phyloP scores from a whole-genome alignment of 2,113 vertebrate genomes.

The Cariama cristata region DNA sequence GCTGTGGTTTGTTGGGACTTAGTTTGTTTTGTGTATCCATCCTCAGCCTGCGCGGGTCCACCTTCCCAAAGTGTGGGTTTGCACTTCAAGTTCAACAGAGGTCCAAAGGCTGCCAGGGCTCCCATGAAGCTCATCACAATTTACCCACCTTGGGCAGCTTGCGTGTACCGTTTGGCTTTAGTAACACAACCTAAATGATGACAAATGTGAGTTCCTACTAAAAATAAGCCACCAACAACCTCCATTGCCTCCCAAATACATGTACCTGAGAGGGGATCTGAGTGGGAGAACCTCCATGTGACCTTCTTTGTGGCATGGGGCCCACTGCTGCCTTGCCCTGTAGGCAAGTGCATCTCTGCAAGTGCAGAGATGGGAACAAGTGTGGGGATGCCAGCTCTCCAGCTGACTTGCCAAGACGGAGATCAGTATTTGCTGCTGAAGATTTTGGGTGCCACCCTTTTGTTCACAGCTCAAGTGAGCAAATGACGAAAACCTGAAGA shows the following conservation, averaged over 20 bases:
- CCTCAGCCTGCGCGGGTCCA: background rate
- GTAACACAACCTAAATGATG: background rate
- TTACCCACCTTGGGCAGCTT: background rate
- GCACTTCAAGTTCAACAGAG: background rate
- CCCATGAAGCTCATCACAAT: background rate
- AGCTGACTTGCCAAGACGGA: background rate
- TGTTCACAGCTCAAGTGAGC: background rate
- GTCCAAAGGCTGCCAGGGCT: background rate
- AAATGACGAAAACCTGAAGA: background rate
- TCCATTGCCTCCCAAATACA: background rate
- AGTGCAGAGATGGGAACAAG: background rate
- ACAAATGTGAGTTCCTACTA: background rate
- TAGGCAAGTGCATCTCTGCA: too few relatives aligned
- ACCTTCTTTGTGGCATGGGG: background rate
- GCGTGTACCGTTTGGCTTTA: rapidly evolving
- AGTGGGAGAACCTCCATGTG: background rate
- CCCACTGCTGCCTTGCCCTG: rapidly evolving
- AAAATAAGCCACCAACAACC: background rate
- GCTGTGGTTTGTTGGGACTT: background rate
- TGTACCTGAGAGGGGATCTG: background rate
- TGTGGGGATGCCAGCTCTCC: background rate
- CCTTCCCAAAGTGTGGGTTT: background rate
- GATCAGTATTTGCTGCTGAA: background rate
- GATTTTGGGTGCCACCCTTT: background rate
- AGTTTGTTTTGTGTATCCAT: background rate